phyloP scores from a whole-genome alignment of 2,888 invertebrate genomes.

The Deroplatys truncata region DNA sequence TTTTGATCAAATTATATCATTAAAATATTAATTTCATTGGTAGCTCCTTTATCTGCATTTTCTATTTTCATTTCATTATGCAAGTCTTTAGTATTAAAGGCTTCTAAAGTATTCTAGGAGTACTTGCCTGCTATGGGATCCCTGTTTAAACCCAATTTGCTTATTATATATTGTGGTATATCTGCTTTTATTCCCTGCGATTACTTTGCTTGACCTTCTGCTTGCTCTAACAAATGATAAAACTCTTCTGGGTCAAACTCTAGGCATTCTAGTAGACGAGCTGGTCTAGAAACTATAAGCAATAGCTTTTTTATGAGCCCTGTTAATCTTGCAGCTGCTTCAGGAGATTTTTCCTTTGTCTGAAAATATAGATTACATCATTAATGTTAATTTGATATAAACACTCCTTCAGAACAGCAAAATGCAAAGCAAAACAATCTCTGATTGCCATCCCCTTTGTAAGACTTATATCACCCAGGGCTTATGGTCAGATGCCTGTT shows the following conservation, averaged over 20 bases:
- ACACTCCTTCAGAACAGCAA: too few relatives aligned
- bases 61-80: too few relatives aligned
- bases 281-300: constrained; percentile 93
- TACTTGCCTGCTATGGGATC: constrained; percentile 80
- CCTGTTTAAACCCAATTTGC: constrained; percentile 90
- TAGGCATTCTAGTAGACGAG: constrained; percentile 91
- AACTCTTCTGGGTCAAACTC: constrained; percentile 99
- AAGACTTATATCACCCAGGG: too few relatives aligned
- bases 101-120: too few relatives aligned
- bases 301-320: constrained; percentile 88
- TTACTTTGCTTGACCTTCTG: constrained; percentile 85
- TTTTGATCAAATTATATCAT: too few relatives aligned
- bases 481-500: too few relatives aligned
- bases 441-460: too few relatives aligned
- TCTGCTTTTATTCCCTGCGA: constrained; percentile 85
- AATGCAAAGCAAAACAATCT: too few relatives aligned
- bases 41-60: too few relatives aligned
- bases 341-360: constrained; percentile 88
- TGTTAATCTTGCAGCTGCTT: constrained; percentile 82
- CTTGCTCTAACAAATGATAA: constrained; percentile 93
- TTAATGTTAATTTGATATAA: too few relatives aligned
- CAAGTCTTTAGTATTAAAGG: not conserved
- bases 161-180: constrained; percentile 97
- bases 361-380: constrained; percentile 42
- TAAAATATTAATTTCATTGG: too few relatives aligned